phyloP scores from a whole-genome alignment of 2,113 vertebrate species.

The Noturus placidus region DNA sequence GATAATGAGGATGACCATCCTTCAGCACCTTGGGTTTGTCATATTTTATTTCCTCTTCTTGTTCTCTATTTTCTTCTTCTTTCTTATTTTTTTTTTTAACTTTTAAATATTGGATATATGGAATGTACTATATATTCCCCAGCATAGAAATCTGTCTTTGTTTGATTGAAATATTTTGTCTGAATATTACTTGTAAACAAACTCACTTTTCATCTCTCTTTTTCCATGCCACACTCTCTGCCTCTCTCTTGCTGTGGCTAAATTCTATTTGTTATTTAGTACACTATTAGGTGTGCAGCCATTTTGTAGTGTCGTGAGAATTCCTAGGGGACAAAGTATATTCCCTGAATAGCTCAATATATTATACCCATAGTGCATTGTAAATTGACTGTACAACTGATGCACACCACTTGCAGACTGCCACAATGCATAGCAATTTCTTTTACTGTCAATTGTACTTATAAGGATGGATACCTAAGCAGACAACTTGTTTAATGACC shows the following conservation, averaged over 20 bases:
- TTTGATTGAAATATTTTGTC: background rate
- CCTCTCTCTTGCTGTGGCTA: background rate
- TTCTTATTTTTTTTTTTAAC: background rate
- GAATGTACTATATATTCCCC: background rate
- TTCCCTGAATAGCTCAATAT: background rate
- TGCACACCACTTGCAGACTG: background rate
- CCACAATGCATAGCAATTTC: background rate
- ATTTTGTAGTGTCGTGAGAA: background rate
- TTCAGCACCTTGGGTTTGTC: conserved; percentile 31
- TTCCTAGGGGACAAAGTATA: background rate
- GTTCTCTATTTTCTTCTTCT: too few species aligned
- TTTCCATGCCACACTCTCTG: background rate
- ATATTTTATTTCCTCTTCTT: background rate
- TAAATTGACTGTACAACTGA: background rate
- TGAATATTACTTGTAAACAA: background rate
- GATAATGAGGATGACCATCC: conserved; percentile 29
- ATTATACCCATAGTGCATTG: background rate
- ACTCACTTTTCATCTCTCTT: background rate
- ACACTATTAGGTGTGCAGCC: background rate
- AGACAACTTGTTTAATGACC: background rate
- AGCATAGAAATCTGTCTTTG: conserved; percentile 1
- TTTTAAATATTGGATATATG: background rate
- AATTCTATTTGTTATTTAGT: background rate
- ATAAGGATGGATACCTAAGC: background rate
- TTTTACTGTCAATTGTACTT: background rate